These are phyloP conservation scores for Sterna hirundo DNA, from an alignment of 2,113 vertebrate species.

Conservation along the genomic window DNA sequence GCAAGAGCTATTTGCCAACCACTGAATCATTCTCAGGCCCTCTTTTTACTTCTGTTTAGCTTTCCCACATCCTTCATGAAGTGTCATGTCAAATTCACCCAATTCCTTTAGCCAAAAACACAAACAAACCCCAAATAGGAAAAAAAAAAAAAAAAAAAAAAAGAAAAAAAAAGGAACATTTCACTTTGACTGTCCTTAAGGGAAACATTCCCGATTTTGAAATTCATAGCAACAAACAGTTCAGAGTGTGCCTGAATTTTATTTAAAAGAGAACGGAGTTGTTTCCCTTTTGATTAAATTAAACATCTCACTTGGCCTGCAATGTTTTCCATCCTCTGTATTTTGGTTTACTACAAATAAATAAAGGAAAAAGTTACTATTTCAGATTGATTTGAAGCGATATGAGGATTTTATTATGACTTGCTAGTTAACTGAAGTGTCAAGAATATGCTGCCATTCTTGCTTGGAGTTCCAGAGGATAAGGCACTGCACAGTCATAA, in stretches of 20 bases:
- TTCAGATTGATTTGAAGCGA: neutral
- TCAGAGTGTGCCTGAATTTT: neutral
- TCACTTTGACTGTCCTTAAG: neutral
- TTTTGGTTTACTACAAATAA: constrained; percentile 2
- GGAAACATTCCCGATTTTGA: neutral
- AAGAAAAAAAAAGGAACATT: neutral
- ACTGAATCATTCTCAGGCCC: constrained; percentile 34
- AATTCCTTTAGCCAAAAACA: neutral
- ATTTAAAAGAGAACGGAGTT: neutral
- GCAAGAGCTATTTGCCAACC: neutral
- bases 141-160: no score
- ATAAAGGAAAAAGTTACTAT: neutral
- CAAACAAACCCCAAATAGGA: constrained; percentile 26
- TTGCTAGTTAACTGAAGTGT: neutral
- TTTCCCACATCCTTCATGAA: constrained; percentile 49
- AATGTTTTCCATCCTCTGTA: neutral
- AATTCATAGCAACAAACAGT: neutral
- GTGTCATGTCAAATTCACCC: constrained; percentile 51
- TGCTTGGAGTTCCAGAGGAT: neutral
- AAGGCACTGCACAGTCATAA: neutral
- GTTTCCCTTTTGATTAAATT: constrained; percentile 2
- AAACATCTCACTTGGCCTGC: neutral
- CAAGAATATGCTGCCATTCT: neutral
- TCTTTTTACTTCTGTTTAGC: neutral
- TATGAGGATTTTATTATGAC: neutral